These are phyloP conservation scores for Oncorhynchus clarkii DNA, from an alignment of 2,113 vertebrate species.

Conservation along the genomic window DNA sequence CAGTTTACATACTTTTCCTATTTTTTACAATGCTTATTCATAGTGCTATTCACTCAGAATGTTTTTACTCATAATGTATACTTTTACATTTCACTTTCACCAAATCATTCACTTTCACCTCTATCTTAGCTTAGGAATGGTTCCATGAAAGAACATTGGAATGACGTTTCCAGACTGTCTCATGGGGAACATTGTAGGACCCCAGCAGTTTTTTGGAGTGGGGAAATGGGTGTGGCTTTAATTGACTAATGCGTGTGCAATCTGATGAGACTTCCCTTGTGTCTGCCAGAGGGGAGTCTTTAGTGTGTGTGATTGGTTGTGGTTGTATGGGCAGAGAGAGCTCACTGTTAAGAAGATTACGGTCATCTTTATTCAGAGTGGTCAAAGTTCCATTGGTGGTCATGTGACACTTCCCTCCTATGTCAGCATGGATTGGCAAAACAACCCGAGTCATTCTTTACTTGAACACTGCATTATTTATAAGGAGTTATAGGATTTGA, in stretches of 20 bases:
- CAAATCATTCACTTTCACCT: background rate
- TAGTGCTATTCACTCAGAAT: slow-evolving; percentile 12
- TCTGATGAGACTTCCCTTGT: background rate
- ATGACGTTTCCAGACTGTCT: background rate
- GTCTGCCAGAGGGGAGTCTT: background rate
- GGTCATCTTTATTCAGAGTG: background rate
- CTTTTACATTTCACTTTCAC: background rate
- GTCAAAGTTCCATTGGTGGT: background rate
- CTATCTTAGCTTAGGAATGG: background rate
- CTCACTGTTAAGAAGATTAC: background rate
- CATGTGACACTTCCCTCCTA: too few relatives aligned
- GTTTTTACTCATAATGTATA: slow-evolving; percentile 32
- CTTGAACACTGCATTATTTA: background rate
- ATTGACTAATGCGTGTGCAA: background rate
- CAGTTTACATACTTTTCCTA: background rate
- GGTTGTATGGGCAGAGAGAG: background rate
- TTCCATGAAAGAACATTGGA: background rate
- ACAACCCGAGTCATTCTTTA: background rate
- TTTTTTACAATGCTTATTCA: background rate
- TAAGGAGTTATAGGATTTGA: background rate
- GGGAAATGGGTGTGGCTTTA: slow-evolving; percentile 1
- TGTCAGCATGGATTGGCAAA: background rate
- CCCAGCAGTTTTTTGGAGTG: background rate
- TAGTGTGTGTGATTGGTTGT: background rate
- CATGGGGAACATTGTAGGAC: background rate